Evolutionary conservation across 2,888 invertebrate genomes (phyloP).

Genomic region (Aphidoletes aphidimyza): DNA sequence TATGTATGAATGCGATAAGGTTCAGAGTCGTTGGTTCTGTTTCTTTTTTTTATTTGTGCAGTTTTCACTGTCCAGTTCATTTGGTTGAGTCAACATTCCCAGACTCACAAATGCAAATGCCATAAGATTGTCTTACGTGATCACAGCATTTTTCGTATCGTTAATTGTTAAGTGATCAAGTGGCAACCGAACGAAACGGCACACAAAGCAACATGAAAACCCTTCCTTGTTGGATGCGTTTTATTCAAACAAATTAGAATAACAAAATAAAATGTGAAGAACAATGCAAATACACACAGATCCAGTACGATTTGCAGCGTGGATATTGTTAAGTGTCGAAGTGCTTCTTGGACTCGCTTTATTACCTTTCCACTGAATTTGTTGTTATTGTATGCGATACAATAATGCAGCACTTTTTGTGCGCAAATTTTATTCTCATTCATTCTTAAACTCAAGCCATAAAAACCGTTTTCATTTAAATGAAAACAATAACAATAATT

Average conservation of each 20-base stretch:
- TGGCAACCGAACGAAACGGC: neutral
- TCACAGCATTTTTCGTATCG: neutral
- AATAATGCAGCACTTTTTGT: neutral
- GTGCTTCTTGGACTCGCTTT: neutral
- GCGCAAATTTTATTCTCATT: neutral
- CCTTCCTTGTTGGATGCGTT: slow-evolving; percentile 4
- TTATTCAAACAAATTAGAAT: slow-evolving; percentile 28
- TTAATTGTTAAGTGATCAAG: slow-evolving; percentile 30
- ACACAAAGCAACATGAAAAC: slow-evolving; percentile 15
- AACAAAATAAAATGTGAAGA: neutral
- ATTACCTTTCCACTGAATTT: neutral
- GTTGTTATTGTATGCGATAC: too few species aligned
- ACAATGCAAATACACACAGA: slow-evolving; percentile 29
- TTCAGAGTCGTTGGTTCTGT: neutral
- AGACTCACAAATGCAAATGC: slow-evolving; percentile 16
- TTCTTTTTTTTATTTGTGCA: too few species aligned
- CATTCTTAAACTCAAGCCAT: neutral
- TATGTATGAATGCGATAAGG: slow-evolving; percentile 27
- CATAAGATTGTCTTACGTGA: slow-evolving; percentile 10
- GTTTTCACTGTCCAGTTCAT: neutral
- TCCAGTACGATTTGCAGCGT: neutral
- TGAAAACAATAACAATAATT: slow-evolving; percentile 32
- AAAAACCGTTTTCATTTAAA: slow-evolving; percentile 42
- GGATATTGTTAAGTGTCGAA: slow-evolving; percentile 15
- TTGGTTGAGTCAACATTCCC: too few species aligned